phyloP scores from a whole-genome alignment of 2,797 vertebrate species.

The Calcarius lapponicus region DNA sequence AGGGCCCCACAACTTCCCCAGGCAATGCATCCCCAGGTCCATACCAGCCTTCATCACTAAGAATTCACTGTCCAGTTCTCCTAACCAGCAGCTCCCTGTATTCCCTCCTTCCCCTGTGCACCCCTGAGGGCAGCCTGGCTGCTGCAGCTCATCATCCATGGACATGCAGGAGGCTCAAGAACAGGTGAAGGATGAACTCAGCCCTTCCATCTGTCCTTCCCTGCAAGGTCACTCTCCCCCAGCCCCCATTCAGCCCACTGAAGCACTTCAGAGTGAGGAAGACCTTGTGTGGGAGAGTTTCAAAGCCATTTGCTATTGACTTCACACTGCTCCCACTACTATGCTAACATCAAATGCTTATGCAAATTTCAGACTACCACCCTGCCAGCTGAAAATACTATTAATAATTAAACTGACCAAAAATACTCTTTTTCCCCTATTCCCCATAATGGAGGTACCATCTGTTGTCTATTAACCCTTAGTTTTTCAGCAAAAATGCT shows the following conservation, averaged over 20 bases:
- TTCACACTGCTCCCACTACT: not conserved
- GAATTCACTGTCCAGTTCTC: not conserved
- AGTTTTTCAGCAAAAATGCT: not conserved
- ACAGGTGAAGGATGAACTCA: not conserved
- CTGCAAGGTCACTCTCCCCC: not conserved
- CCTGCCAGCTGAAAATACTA: not conserved
- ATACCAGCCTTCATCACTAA: not conserved
- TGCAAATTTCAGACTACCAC: not conserved
- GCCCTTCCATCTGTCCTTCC: not conserved
- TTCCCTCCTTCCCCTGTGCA: rapidly evolving
- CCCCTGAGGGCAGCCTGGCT: rapidly evolving
- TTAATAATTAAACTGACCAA: not conserved
- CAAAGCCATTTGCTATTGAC: not conserved
- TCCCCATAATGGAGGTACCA: not conserved
- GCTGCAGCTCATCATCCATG: rapidly evolving
- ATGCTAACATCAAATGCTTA: not conserved
- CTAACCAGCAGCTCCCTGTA: not conserved
- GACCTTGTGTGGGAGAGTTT: not conserved
- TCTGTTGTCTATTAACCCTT: not conserved
- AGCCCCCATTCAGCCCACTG: not conserved
- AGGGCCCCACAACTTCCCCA: not conserved
- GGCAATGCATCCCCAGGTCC: rapidly evolving
- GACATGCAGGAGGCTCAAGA: rapidly evolving
- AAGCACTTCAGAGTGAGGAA: not conserved
- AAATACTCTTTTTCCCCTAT: not conserved